These are phyloP conservation scores for Eira barbara DNA, from an alignment of 2,113 vertebrate species.

Conservation along the genomic window DNA sequence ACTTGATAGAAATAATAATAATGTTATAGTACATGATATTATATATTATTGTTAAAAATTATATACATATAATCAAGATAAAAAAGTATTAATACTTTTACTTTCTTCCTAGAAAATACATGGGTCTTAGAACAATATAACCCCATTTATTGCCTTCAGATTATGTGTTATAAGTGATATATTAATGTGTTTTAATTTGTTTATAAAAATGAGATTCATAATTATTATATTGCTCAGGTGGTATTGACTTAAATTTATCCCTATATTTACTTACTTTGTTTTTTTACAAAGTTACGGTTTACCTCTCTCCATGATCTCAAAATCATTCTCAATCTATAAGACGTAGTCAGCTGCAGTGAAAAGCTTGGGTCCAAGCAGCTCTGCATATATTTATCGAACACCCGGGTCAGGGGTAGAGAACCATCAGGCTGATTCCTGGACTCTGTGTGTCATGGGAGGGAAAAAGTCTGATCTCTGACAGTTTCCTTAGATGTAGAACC, in stretches of 20 bases:
- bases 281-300: neutral
- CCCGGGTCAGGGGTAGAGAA: neutral
- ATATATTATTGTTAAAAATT: neutral
- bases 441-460: neutral
- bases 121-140: neutral
- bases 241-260: neutral
- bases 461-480: neutral
- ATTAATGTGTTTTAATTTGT: neutral
- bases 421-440: neutral
- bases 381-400: neutral
- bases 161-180: neutral
- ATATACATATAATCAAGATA: neutral
- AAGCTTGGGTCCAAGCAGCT: neutral
- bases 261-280: neutral
- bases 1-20: neutral
- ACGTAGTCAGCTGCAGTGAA: neutral
- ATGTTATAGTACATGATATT: neutral
- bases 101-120: neutral
- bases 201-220: neutral
- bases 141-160: neutral
- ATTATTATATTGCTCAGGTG: neutral
- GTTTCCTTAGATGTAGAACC: neutral
- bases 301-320: neutral
- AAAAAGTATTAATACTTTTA: neutral
- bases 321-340: neutral